Percentiles rank a stretch among this genome's conserved stretches.
Evolutionary conservation across 2,797 vertebrate genomes (phyloP).

Genomic region (Tachyglossus aculeatus): DNA sequence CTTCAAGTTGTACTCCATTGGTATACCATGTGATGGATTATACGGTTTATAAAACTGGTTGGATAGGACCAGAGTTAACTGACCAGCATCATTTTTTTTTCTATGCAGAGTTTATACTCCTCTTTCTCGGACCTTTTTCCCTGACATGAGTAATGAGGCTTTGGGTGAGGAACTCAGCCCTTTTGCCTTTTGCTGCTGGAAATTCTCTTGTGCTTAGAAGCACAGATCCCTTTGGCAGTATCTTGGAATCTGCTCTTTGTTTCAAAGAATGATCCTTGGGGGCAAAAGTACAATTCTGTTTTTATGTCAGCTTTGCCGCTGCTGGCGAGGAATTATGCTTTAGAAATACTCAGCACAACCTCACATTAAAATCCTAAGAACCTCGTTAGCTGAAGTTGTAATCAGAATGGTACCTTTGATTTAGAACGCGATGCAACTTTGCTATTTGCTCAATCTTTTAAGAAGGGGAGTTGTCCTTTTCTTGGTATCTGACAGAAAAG

Average conservation of each 20-base stretch:
- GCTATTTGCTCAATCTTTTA: not conserved
- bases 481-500: constrained; percentile 44
- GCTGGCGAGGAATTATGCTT: not conserved
- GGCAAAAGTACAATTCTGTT: rapidly evolving
- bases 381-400: not conserved
- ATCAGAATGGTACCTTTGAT: not conserved
- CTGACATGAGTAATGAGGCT: not conserved
- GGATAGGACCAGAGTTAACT: too few species aligned
- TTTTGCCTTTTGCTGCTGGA: too few species aligned
- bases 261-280: not conserved
- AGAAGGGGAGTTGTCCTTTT: constrained; percentile 4
- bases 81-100: not conserved
- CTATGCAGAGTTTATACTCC: not conserved
- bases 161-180: not conserved
- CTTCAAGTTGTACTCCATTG: too few species aligned
- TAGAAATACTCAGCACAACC: not conserved
- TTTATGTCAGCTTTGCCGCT: not conserved
- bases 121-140: not conserved
- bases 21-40: too few species aligned
- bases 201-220: not conserved
- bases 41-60: too few species aligned
- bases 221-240: not conserved
- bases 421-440: not conserved
- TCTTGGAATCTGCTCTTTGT: not conserved
- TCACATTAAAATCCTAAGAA: not conserved